These are phyloP conservation scores for Plumapathes pennacea DNA, from an alignment of 92 coral and sea anemone genomes.

Conservation along the genomic window DNA sequence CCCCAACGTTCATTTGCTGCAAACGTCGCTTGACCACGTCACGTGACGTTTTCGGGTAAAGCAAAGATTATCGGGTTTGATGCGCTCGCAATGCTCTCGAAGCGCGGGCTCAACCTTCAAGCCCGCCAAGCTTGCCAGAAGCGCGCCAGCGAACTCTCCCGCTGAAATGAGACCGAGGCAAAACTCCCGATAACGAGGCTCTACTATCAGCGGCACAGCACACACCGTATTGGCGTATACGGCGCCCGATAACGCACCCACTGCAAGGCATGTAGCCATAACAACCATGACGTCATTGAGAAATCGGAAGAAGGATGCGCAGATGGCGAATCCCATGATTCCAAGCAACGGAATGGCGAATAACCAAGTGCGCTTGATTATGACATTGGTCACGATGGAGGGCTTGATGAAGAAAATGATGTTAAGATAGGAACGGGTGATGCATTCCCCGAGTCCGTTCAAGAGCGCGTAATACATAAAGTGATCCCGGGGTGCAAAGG, in stretches of 20 bases:
- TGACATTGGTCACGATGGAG: conserved; percentile 38
- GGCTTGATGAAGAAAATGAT: conserved; percentile 58
- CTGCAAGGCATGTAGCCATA: conserved; percentile 49
- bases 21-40: too few relatives aligned
- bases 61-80: too few relatives aligned
- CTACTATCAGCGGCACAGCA: conserved; percentile 54
- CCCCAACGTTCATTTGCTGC: too few relatives aligned
- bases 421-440: conserved; percentile 62
- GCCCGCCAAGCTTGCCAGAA: conserved; percentile 69
- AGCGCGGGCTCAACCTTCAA: conserved; percentile 69
- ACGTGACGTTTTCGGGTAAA: too few relatives aligned
- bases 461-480: conserved; percentile 64
- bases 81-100: conserved; percentile 72
- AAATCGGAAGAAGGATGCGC: conserved; percentile 74
- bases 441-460: conserved; percentile 69
- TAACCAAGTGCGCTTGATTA: conserved; percentile 68
- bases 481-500: conserved; percentile 70
- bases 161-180: conserved; percentile 68
- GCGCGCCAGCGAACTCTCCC: conserved; percentile 60
- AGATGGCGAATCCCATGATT: conserved; percentile 41
- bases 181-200: conserved; percentile 77
- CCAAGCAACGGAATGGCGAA: conserved; percentile 37
- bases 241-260: conserved; percentile 65
- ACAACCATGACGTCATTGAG: conserved; percentile 51
- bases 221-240: conserved; percentile 75